Percentiles rank a stretch among this genome's conserved stretches.
Evolutionary conservation across 1,140 invertebrate genomes (phyloP).

Genomic region (Portunus trituberculatus): DNA sequence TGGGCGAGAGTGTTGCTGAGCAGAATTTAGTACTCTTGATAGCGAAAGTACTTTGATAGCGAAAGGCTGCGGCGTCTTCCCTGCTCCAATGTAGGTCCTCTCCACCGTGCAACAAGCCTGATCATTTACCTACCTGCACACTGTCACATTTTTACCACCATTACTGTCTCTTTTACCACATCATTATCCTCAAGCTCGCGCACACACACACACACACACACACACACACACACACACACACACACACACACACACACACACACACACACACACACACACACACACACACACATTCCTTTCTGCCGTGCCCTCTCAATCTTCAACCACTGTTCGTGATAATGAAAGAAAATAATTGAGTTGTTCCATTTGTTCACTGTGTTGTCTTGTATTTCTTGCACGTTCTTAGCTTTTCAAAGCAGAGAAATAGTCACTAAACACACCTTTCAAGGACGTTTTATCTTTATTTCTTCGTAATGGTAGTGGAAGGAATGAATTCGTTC

Average conservation of each 20-base stretch:
- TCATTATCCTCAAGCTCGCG: no score
- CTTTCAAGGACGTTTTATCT: not conserved
- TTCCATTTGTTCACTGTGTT: not conserved
- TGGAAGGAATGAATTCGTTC: not conserved
- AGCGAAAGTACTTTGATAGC: no score
- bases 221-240: not conserved
- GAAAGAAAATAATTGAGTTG: not conserved
- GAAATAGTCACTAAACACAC: not conserved
- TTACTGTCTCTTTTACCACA: no score
- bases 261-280: constrained; percentile 16
- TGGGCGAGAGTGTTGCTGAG: no score
- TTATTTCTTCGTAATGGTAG: not conserved
- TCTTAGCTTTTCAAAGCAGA: not conserved
- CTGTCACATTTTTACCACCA: no score
- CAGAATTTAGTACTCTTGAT: no score
- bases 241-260: constrained; percentile 11
- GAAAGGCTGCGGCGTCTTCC: no score
- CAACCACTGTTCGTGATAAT: no score
- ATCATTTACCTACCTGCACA: no score
- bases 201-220: constrained; percentile 1
- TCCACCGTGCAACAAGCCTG: no score
- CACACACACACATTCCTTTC: not conserved
- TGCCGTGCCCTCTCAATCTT: not conserved
- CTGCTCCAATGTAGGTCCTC: no score
- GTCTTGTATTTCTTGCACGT: not conserved